Evolutionary conservation across 2,797 vertebrate genomes (phyloP).

Genomic region (Artibeus jamaicensis): DNA sequence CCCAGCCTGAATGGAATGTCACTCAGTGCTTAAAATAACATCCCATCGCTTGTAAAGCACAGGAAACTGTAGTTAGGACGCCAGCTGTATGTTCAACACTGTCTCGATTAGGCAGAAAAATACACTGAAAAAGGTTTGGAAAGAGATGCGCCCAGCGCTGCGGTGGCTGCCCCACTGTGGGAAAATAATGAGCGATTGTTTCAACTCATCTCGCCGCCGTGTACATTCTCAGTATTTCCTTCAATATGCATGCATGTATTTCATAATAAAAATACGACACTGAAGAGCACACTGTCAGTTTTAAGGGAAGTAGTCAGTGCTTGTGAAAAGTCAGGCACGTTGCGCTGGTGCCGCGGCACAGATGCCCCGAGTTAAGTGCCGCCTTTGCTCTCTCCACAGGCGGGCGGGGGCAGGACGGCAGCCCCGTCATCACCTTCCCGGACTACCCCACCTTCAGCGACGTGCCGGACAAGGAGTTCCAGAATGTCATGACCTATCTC

Average conservation of each 20-base stretch:
- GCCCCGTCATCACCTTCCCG: constrained; percentile 96
- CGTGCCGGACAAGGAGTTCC: constrained; percentile 94
- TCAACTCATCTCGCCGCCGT: neutral
- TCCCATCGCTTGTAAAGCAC: accelerated
- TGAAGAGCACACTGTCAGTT: accelerated
- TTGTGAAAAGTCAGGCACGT: accelerated
- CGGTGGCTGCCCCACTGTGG: neutral
- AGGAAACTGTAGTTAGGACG: accelerated
- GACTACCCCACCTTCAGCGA: constrained; percentile 95
- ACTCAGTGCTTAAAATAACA: accelerated
- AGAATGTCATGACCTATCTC: constrained; percentile 95
- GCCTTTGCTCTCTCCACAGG: constrained; percentile 81
- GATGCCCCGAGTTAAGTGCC: neutral
- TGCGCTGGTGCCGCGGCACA: neutral
- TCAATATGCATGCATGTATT: neutral
- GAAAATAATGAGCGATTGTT: accelerated
- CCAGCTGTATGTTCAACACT: neutral
- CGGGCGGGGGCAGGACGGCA: constrained; percentile 93
- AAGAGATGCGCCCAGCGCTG: accelerated
- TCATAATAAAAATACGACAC: accelerated
- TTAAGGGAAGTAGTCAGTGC: no score
- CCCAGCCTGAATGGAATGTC: neutral
- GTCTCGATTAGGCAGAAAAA: neutral
- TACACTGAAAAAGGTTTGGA: neutral
- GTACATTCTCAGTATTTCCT: accelerated